Conservation (phyloP, 64 coral and sea anemone species). For the Hydrozoanthus tunicans region DNA sequence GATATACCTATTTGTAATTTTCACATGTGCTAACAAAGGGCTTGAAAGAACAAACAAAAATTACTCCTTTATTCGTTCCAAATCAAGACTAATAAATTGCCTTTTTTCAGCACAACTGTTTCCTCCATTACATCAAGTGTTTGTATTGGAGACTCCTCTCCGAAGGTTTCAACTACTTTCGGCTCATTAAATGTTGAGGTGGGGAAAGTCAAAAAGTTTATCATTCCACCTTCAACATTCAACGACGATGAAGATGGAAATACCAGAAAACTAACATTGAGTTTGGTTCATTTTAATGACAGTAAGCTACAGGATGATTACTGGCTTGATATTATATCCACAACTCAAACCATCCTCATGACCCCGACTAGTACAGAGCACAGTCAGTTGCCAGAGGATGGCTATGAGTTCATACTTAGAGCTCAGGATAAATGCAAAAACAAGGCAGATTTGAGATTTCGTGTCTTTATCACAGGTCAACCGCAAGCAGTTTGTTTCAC, state of each 20-base stretch:
- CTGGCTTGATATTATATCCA: slow-evolving; percentile 27
- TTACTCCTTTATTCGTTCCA: background rate
- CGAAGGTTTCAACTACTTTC: slow-evolving; percentile 29
- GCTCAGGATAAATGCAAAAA: slow-evolving; percentile 29
- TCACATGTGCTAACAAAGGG: no score
- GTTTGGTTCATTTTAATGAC: slow-evolving; percentile 23
- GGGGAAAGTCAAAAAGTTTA: slow-evolving; percentile 9
- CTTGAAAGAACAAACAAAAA: background rate
- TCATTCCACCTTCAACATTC: slow-evolving; percentile 5
- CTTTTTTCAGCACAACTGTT: slow-evolving; percentile 27
- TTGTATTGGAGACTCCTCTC: slow-evolving; percentile 34
- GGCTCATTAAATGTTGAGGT: slow-evolving; percentile 5
- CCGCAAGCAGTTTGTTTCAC: slow-evolving; percentile 25
- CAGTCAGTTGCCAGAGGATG: slow-evolving; percentile 12
- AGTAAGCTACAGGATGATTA: slow-evolving; percentile 26
- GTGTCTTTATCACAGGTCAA: background rate
- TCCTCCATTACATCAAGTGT: background rate
- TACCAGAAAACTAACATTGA: background rate
- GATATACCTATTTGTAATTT: no score
- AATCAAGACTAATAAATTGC: background rate
- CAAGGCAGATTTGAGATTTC: background rate
- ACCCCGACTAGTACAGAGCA: slow-evolving; percentile 20
- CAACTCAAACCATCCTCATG: background rate
- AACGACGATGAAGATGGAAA: slow-evolving; percentile 43
- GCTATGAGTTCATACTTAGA: slow-evolving; percentile 27